phyloP scores from a whole-genome alignment of 2,888 invertebrate species.

The Byasa hedistus region DNA sequence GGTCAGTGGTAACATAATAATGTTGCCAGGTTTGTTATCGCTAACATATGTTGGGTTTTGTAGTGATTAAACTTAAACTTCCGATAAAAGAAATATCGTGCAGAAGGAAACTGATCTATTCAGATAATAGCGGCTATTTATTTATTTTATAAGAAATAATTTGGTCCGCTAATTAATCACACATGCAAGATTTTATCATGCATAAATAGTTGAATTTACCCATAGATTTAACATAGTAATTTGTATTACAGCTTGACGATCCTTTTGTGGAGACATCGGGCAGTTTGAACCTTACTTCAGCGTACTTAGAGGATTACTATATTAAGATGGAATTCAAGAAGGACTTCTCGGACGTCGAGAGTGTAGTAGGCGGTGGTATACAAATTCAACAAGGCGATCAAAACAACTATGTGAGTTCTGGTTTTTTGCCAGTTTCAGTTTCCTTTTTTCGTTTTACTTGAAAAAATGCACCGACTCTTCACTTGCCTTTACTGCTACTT shows the following conservation, averaged over 20 bases:
- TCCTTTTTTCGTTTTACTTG: too few relatives aligned
- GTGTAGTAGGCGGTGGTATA: conserved; percentile 82
- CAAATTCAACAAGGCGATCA: conserved; percentile 79
- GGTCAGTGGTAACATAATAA: conserved; percentile 41
- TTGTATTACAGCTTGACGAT: conserved; percentile 76
- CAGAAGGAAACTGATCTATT: too few relatives aligned
- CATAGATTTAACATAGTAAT: background rate
- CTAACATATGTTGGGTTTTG: too few relatives aligned
- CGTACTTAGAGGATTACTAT: conserved; percentile 82
- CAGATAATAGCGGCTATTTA: background rate
- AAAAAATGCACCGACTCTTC: too few relatives aligned
- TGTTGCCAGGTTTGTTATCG: too few relatives aligned
- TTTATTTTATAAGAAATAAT: conserved; percentile 9
- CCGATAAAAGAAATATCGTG: too few relatives aligned
- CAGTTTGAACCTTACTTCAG: conserved; percentile 82
- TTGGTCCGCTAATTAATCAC: background rate
- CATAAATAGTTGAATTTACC: too few relatives aligned
- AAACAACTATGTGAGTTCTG: conserved; percentile 72
- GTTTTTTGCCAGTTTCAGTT: too few relatives aligned
- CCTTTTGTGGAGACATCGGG: conserved; percentile 82
- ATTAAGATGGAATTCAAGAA: conserved; percentile 84
- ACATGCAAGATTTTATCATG: too few relatives aligned
- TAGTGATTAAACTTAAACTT: too few relatives aligned
- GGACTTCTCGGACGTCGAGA: conserved; percentile 83
- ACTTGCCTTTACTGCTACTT: too few relatives aligned